These are phyloP conservation scores for Oryzias celebensis DNA, from an alignment of 2,113 vertebrate species.

Conservation along the genomic window DNA sequence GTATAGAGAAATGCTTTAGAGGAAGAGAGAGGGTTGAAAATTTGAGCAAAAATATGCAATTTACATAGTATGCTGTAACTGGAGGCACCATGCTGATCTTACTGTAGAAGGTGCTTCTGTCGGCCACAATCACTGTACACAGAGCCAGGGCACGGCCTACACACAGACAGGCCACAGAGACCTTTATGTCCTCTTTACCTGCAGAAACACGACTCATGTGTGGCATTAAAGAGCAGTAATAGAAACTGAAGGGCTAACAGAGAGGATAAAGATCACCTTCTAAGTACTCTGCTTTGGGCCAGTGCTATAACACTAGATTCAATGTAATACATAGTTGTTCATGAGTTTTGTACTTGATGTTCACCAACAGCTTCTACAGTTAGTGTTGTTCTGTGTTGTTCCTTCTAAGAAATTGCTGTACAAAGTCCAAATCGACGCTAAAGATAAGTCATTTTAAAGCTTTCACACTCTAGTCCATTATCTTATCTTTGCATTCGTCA, in stretches of 20 bases:
- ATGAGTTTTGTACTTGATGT: not conserved
- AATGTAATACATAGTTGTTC: not conserved
- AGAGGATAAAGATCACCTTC: constrained; percentile 48
- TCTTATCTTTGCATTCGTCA: not conserved
- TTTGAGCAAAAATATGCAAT: constrained; percentile 44
- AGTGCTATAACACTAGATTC: constrained; percentile 3
- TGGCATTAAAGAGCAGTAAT: constrained; percentile 59
- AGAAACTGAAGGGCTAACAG: constrained; percentile 43
- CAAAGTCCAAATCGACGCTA: constrained; percentile 2
- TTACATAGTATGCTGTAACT: constrained; percentile 44
- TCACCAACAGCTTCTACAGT: not conserved
- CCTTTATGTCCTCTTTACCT: constrained; percentile 63
- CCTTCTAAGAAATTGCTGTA: not conserved
- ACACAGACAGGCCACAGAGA: constrained; percentile 59
- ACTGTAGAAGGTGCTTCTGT: constrained; percentile 55
- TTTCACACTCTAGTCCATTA: constrained; percentile 1
- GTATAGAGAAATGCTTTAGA: constrained; percentile 16
- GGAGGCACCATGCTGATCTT: constrained; percentile 47
- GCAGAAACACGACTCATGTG: constrained; percentile 38
- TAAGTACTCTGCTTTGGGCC: constrained; percentile 9
- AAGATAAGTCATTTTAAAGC: not conserved
- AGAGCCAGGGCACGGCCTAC: constrained; percentile 22
- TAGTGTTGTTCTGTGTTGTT: not conserved
- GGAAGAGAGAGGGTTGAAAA: constrained; percentile 14
- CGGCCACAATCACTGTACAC: constrained; percentile 59